Evolutionary conservation across 30 jellyfish, hydroid and myxozoan genomes (phyloP), one percentile per base, ranked within the genome.

Genomic region (Hydractinia echinata): DNA sequence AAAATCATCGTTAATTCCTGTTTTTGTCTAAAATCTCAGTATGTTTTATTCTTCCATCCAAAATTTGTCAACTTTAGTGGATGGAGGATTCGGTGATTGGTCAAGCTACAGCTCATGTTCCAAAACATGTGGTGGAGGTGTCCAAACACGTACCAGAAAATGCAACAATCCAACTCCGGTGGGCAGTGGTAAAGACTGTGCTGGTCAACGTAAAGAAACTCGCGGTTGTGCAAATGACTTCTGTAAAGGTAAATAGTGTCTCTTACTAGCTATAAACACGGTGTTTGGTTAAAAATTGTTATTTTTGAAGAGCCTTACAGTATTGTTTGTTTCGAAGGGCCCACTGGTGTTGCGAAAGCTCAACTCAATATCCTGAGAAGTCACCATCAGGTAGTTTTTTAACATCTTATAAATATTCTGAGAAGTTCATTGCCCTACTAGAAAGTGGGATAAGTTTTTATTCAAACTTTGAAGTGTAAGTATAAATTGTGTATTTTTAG

Each of bases 281-380:
- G 3, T 58, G 15, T 58, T 13, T 58, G 3, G 69, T 58, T 58
- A 16, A 16, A 3, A 58, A 58, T 11, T 58, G 3, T 58, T 58
- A 11, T 16, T 11, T 64, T 64, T 6, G 5, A n/a, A 6, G 73
- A 62, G 30, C 30, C 16, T 56, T 10, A 56, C 16, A 7, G 39
- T 64, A 6, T 7, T 7, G 19, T 64, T 64, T 51, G 18, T 64
- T 6, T n/a, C 0, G 49, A n/a, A 72, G 81, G 81, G 0, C 81
- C 81, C 21, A 3, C 8, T 48, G 81, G 81, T n/a, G 81, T 72
- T 72, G 64, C 64, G 14, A 72, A 72, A 18, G 81, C 81, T 72
- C 55, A 72, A 58, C 58, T 7, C 44, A 72, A 3, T 72, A 72
- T 72, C 81, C 81, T 18, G 81, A 51, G 10, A 72, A 72, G n/a